These are phyloP conservation scores for Pardosa pseudoannulata DNA, from an alignment of 2,888 invertebrate species.

Conservation along the genomic window DNA sequence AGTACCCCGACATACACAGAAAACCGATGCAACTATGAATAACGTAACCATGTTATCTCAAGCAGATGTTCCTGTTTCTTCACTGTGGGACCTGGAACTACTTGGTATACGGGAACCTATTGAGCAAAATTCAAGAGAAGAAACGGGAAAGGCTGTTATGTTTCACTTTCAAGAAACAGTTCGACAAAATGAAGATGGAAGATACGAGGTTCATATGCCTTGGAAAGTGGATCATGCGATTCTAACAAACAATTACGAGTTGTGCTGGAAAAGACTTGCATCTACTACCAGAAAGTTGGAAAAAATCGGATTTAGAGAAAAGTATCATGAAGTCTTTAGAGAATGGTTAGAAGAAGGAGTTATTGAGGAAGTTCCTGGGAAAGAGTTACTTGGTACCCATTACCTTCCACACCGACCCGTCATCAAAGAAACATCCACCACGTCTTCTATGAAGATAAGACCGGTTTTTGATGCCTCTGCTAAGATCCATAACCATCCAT, in stretches of 20 bases:
- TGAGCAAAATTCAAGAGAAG: constrained; percentile 23
- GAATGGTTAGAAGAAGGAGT: constrained; percentile 4
- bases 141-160: constrained; percentile 27
- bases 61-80: neutral
- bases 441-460: neutral
- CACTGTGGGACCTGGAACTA: constrained; percentile 22
- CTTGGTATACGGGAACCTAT: constrained; percentile 22
- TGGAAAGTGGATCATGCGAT: constrained; percentile 21
- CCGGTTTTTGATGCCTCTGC: constrained; percentile 26
- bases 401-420: constrained; percentile 17
- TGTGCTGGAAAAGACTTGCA: constrained; percentile 11
- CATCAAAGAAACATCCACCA: constrained; percentile 12
- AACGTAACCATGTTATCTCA: constrained; percentile 14
- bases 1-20: neutral
- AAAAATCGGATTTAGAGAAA: neutral
- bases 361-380: constrained; percentile 3
- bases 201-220: constrained; percentile 27
- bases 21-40: constrained; percentile 20
- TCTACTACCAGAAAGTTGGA: neutral
- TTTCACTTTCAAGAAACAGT: constrained; percentile 31
- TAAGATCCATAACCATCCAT: constrained; percentile 1
- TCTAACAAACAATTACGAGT: constrained; percentile 29
- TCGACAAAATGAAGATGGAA: constrained; percentile 20
- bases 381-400: neutral
- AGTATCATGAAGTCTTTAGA: neutral